These are phyloP conservation scores for Lordiphosa clarofinis DNA, from an alignment of 1,140 invertebrate genomes.

Conservation along the genomic window DNA sequence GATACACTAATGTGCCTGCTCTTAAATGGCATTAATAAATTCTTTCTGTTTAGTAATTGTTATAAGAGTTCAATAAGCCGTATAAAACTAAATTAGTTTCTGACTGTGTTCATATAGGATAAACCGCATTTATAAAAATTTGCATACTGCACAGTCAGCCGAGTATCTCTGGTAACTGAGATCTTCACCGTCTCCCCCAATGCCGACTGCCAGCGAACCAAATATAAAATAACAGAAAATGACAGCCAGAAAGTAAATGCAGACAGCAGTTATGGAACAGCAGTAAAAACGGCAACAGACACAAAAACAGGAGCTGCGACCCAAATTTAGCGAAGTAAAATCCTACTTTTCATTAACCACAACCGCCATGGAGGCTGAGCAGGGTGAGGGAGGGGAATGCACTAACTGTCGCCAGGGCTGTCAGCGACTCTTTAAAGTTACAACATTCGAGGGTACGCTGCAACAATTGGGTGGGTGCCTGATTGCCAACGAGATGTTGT, in stretches of 20 bases:
- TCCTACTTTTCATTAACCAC: slow-evolving; percentile 69
- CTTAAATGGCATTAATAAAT: no score
- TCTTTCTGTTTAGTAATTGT: no score
- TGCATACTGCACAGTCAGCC: slow-evolving; percentile 22
- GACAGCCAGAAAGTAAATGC: slow-evolving; percentile 66
- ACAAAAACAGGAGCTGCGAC: slow-evolving; percentile 45
- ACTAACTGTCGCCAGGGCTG: slow-evolving; percentile 48
- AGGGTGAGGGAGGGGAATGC: slow-evolving; percentile 8
- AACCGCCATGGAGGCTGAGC: slow-evolving; percentile 19
- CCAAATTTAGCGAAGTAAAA: slow-evolving; percentile 66
- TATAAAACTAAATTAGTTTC: no score
- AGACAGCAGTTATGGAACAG: slow-evolving; percentile 28
- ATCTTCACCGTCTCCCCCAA: slow-evolving; percentile 18
- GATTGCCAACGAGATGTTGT: slow-evolving; percentile 38
- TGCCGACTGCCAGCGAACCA: slow-evolving; percentile 29
- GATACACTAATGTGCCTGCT: no score
- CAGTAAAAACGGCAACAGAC: slow-evolving; percentile 24
- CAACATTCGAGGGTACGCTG: slow-evolving; percentile 15
- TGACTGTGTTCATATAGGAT: no score
- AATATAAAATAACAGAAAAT: slow-evolving; percentile 46
- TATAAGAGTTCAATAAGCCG: no score
- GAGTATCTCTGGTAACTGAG: slow-evolving; percentile 13
- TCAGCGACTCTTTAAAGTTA: slow-evolving; percentile 36
- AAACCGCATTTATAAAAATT: slow-evolving; percentile 12
- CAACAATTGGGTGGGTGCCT: slow-evolving; percentile 20